Conservation (phyloP, 2,888 invertebrate species). For the Escarpia spicata region DNA sequence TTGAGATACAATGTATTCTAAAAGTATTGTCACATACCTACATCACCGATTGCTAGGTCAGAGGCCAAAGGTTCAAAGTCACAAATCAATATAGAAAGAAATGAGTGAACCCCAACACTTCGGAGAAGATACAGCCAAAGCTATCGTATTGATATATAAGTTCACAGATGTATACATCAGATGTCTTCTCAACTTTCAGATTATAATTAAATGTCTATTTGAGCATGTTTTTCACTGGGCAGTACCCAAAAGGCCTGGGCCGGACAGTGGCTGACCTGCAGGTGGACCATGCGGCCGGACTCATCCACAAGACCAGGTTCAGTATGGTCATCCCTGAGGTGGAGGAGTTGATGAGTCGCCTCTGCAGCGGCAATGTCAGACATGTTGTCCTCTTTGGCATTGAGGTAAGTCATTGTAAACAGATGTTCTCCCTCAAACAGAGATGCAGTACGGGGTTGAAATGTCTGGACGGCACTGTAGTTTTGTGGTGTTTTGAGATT, state of each 20-base stretch:
- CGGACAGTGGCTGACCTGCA: conserved; percentile 69
- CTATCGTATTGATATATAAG: no score
- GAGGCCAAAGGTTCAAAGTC: no score
- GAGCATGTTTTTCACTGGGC: conserved; percentile 29
- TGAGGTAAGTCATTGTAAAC: conserved; percentile 50
- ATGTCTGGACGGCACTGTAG: no score
- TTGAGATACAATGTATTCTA: no score
- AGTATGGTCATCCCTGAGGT: conserved; percentile 70
- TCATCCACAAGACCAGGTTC: conserved; percentile 69
- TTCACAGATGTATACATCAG: neutral
- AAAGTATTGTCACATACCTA: no score
- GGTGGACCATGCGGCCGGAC: conserved; percentile 62
- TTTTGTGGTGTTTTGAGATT: no score
- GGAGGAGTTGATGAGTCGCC: conserved; percentile 59
- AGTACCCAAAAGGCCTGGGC: conserved; percentile 72
- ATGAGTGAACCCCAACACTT: no score
- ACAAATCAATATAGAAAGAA: no score
- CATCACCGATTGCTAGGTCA: no score
- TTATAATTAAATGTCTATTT: neutral
- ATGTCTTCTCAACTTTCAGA: neutral
- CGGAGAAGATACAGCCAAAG: no score
- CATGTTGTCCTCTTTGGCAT: conserved; percentile 63
- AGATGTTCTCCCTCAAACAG: neutral
- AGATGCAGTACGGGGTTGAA: neutral
- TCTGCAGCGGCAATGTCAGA: conserved; percentile 50